Evolutionary conservation across 2,113 vertebrate species (phyloP).

Genomic region (Malurus alboscapulatus): DNA sequence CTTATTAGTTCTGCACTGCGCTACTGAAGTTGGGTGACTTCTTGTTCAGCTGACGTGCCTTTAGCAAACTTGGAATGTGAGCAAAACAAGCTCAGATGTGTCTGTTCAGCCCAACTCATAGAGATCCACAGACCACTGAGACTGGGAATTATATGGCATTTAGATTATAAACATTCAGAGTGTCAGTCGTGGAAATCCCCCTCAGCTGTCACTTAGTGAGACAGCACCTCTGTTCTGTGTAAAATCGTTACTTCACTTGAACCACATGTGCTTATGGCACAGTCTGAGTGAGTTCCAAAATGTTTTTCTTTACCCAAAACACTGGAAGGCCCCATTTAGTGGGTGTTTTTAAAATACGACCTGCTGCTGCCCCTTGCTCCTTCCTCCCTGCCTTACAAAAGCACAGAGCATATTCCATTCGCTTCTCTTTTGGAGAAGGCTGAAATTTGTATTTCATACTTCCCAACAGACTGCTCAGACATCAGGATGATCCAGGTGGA

Average conservation of each 20-base stretch:
- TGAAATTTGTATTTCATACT: neutral
- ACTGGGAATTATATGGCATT: neutral
- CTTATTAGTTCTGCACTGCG: neutral
- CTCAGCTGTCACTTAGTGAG: neutral
- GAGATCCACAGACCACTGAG: neutral
- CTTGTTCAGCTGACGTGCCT: neutral
- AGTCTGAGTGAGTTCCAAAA: neutral
- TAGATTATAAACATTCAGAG: neutral
- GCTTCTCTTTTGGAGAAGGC: neutral
- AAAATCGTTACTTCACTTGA: neutral
- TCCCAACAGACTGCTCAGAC: neutral
- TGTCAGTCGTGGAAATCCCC: neutral
- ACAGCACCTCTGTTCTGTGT: neutral
- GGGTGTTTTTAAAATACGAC: neutral
- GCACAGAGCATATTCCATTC: neutral
- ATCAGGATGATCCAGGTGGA: neutral
- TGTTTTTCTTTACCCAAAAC: neutral
- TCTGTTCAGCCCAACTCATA: neutral
- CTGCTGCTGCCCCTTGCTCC: neutral
- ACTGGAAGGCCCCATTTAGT: neutral
- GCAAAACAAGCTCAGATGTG: slow-evolving; percentile 19
- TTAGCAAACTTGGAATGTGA: neutral
- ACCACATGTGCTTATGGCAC: fast-evolving
- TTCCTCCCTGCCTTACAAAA: neutral
- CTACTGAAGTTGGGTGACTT: neutral